Evolutionary conservation across 2,797 vertebrate genomes (phyloP).

Genomic region (Acrocephalus scirpaceus): DNA sequence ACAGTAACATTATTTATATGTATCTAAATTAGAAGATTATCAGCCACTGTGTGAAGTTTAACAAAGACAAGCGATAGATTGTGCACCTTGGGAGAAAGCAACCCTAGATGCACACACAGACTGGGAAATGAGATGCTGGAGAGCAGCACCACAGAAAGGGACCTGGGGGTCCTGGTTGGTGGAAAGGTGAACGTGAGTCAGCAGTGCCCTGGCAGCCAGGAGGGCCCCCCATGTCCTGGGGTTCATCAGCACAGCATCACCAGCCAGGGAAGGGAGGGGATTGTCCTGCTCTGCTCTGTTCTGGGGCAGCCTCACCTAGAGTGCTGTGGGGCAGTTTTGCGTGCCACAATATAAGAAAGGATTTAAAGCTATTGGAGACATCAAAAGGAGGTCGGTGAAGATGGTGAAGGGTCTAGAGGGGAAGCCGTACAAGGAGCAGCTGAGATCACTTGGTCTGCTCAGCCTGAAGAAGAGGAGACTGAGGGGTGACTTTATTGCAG

Average conservation of each 20-base stretch:
- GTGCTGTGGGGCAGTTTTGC: background rate
- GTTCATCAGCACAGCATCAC: accelerated
- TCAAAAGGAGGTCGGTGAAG: background rate
- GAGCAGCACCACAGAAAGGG: accelerated
- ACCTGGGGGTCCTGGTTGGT: accelerated
- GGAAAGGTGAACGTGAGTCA: accelerated
- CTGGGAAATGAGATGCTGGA: background rate
- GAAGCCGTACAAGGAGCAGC: background rate
- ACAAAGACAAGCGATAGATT: background rate
- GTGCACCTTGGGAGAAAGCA: background rate
- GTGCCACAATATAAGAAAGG: background rate
- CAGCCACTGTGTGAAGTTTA: background rate
- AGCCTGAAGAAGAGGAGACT: background rate
- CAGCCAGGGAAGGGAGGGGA: accelerated
- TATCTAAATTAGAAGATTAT: background rate
- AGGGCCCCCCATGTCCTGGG: accelerated
- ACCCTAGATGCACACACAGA: background rate
- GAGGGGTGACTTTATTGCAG: background rate
- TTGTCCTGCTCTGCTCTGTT: accelerated
- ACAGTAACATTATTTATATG: background rate
- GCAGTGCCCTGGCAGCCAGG: background rate
- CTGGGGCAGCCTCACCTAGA: accelerated
- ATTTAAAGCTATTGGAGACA: background rate
- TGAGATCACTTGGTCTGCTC: background rate
- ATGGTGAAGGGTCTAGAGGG: background rate